These are phyloP conservation scores for Spicauda simplicius DNA, from an alignment of 2,888 invertebrate genomes.

Conservation along the genomic window DNA sequence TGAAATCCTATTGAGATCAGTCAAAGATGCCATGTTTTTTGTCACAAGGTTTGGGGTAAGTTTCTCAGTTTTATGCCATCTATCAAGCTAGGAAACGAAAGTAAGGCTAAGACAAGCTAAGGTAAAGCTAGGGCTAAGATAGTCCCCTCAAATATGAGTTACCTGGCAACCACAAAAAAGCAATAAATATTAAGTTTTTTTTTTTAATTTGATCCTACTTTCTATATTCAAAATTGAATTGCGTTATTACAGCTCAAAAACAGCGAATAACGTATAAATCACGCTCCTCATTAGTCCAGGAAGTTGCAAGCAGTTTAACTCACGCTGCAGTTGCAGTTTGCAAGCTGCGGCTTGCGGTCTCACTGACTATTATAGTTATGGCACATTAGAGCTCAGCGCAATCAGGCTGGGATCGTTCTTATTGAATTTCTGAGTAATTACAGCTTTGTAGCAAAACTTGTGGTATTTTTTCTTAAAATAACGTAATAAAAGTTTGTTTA, in stretches of 20 bases:
- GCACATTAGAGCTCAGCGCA: slow-evolving; percentile 9
- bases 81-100: no score
- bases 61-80: no score
- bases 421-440: slow-evolving; percentile 1
- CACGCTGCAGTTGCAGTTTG: slow-evolving; percentile 14
- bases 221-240: neutral
- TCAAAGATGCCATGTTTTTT: no score
- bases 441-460: neutral
- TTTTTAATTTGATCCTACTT: no score
- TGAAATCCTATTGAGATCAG: no score
- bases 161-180: no score
- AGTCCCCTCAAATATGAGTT: no score
- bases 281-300: slow-evolving; percentile 14
- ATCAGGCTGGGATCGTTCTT: slow-evolving; percentile 22
- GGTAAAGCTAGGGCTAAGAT: no score
- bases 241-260: neutral
- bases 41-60: no score
- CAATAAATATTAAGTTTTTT: no score
- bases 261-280: neutral
- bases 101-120: no score
- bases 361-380: slow-evolving; percentile 37
- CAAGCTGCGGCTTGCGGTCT: slow-evolving; percentile 10
- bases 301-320: slow-evolving; percentile 8
- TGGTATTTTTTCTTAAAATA: neutral
- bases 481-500: no score